These are phyloP conservation scores for Xanthorhoe designata DNA, from an alignment of 2,888 invertebrate genomes.

Conservation along the genomic window DNA sequence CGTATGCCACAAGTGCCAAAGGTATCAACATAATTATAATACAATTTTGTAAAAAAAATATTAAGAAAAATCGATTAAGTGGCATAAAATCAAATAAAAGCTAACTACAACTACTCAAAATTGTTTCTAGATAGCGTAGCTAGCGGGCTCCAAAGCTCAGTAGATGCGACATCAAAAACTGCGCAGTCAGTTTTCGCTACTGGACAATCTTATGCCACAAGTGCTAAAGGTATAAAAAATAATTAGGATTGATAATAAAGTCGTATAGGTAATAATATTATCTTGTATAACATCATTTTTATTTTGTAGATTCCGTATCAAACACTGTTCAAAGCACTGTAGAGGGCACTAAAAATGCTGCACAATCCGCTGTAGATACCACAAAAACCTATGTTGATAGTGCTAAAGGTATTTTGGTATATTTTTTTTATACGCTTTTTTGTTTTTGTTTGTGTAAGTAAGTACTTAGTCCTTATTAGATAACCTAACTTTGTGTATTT, in stretches of 20 bases:
- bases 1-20: conserved; percentile 51
- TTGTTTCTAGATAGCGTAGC: conserved; percentile 65
- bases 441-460: conserved; percentile 29
- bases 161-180: conserved; percentile 56
- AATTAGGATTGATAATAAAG: background rate
- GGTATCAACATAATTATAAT: conserved; percentile 1
- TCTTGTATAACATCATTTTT: background rate
- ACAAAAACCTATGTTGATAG: conserved; percentile 64
- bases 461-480: too few relatives aligned
- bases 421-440: conserved; percentile 9
- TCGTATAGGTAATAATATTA: too few relatives aligned
- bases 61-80: background rate
- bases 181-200: conserved; percentile 55
- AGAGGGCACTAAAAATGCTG: conserved; percentile 62
- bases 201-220: conserved; percentile 54
- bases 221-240: conserved; percentile 55
- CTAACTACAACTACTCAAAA: too few relatives aligned
- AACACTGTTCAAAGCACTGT: conserved; percentile 61
- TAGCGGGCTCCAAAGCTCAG: conserved; percentile 56
- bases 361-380: conserved; percentile 64
- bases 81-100: too few relatives aligned
- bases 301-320: conserved; percentile 57
- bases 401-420: conserved; percentile 64
- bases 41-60: background rate
- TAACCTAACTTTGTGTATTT: conserved; percentile 9